Conservation (phyloP, 2,888 invertebrate species). For the Mythimna loreyi region DNA sequence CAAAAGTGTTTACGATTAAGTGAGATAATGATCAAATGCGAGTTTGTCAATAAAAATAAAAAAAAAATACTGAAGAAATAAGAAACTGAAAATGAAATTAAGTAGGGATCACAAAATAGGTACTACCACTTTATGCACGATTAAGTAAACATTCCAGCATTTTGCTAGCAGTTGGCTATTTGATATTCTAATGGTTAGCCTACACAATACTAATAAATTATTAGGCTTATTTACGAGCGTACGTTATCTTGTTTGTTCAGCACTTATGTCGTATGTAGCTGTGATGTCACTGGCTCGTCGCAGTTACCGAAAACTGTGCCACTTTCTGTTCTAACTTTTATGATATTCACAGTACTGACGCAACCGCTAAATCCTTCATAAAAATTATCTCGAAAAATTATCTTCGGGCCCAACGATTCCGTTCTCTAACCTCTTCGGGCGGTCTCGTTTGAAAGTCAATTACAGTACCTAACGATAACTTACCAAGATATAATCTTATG, state of each 20-base stretch:
- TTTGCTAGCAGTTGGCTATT: constrained; percentile 50
- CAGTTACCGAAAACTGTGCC: constrained; percentile 26
- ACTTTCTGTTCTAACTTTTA: constrained; percentile 33
- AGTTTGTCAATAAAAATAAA: constrained; percentile 8
- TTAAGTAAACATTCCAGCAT: constrained; percentile 63
- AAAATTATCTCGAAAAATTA: constrained; percentile 22
- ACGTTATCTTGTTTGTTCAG: constrained; percentile 59
- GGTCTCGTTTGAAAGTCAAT: constrained; percentile 33
- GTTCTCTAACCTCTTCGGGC: constrained; percentile 22
- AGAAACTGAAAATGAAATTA: constrained; percentile 57
- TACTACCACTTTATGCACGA: constrained; percentile 63
- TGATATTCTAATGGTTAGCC: constrained; percentile 59
- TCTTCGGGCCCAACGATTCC: constrained; percentile 24
- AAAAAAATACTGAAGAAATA: constrained; percentile 44
- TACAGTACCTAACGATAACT: constrained; percentile 33
- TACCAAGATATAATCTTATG: constrained; percentile 50
- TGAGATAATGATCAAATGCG: too few relatives aligned
- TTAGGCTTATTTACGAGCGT: constrained; percentile 56
- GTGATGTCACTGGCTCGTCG: constrained; percentile 49
- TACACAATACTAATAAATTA: constrained; percentile 55
- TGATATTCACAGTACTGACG: constrained; percentile 19
- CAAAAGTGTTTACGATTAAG: too few relatives aligned
- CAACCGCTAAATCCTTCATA: constrained; percentile 30
- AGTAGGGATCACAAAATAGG: constrained; percentile 51
- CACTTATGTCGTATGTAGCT: constrained; percentile 36